Base-by-base conservation (phyloP, 2,888 invertebrate species). In the Terebella lapidaria region DNA sequence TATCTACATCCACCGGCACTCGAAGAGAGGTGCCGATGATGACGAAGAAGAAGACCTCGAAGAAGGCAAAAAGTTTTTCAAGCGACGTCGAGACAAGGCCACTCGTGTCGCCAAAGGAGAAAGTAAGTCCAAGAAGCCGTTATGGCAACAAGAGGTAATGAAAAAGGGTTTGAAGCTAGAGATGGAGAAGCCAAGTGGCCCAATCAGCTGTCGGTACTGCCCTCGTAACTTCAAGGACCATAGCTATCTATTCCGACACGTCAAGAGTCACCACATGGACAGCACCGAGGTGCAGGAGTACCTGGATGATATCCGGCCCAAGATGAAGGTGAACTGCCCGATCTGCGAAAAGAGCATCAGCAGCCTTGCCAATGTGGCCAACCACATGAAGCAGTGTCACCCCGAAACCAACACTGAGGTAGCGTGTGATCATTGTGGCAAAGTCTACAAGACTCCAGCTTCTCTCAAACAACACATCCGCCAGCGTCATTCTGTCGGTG, bases 301-400 rank as follows among this genome's bases (percentile, higher is more conserved):
- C 54, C 24, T 64, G 51, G 61, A 61, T n/a, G 62, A 62, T 27
- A 54, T 64, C n/a, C 56, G 57, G 24, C 61, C 62, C 2, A 51
- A 57, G 47, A 62, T 64, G 64, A 28, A 64, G 24, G 45, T 54
- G 3, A 56, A 53, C 5, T 64, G 64, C 28, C 62, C 64, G 20
- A 54, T 64, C n/a, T 64, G 64, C 28, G 35, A 47, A 22, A 57
- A 57, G 22, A 30, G 42, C 24, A 57, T 64, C 26, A 56, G 55
- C 26, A 54, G 54, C 20, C 56, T 55, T 15, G 47, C 51, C 26
- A 59, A 60, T 30, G 53, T 64, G 3, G 46, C 27, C 51, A 49
- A 54, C 26, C 64, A 64, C 45, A 62, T 64, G 18, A 58, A 62
- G 45, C 57, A 59, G 56, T 54, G 55, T n/a, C 64, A 64, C 46